Conservation (phyloP, 2,888 invertebrate species). For the Coleophora flavipennella region DNA sequence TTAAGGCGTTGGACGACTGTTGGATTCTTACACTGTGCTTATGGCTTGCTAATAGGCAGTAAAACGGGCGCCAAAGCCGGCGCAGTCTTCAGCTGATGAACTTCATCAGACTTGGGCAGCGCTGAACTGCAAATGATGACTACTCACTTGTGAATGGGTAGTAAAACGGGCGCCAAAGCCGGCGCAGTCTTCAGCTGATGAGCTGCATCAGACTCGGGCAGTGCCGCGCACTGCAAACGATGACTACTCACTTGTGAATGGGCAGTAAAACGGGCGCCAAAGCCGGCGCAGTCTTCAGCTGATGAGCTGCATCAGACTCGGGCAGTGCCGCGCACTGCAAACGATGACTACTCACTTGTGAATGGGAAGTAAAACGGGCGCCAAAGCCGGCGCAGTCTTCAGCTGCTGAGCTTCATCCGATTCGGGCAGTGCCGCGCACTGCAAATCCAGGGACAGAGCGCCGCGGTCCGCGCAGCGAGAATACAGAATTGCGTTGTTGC, state of each 20-base stretch:
- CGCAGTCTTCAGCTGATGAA: slow-evolving; percentile 20
- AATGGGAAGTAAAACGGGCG: slow-evolving; percentile 31
- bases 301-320: slow-evolving; percentile 29
- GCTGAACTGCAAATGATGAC: too few relatives aligned
- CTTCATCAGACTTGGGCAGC: slow-evolving; percentile 27
- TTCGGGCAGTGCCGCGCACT: slow-evolving; percentile 14
- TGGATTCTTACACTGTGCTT: too few relatives aligned
- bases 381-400: slow-evolving; percentile 28
- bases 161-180: slow-evolving; percentile 23
- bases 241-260: slow-evolving; percentile 49
- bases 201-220: slow-evolving; percentile 29
- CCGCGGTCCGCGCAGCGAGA: slow-evolving; percentile 6
- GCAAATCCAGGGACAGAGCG: slow-evolving; percentile 16
- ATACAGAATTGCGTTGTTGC: slow-evolving; percentile 42
- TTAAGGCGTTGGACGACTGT: too few relatives aligned
- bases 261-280: slow-evolving; percentile 36
- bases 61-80: slow-evolving; percentile 30
- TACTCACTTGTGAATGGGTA: slow-evolving; percentile 54
- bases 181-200: slow-evolving; percentile 26
- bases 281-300: slow-evolving; percentile 25
- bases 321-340: slow-evolving; percentile 11
- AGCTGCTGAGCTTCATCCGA: slow-evolving; percentile 29
- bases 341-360: slow-evolving; percentile 36
- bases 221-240: slow-evolving; percentile 9
- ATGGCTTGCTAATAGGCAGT: slow-evolving; percentile 49